Evolutionary conservation across 2,888 invertebrate species (phyloP), one percentile per base, ranked within the genome.

Genomic region (Synanthedon vespiformis): DNA sequence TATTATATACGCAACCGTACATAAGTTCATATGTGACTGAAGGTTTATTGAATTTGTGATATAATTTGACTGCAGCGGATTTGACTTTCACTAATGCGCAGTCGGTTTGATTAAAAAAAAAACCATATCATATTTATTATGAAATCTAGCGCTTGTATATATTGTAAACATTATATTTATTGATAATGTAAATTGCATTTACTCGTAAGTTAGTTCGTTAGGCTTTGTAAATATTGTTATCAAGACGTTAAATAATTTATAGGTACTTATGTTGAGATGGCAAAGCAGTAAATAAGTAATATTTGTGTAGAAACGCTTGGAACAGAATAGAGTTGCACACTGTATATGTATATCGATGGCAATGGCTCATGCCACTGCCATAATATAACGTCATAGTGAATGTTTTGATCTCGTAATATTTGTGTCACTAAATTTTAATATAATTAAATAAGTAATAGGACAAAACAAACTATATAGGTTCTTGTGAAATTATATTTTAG

Each of bases 201-300:
- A 85, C 70, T 70, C 70, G 80, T 87, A 87, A 86, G 86, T 77
- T 86, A 87, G 84, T 72, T 74, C 61, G 61, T 74, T 86, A 86
- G 84, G 86, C 86, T 87, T 86, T 87, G 87, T 87, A 87, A 81
- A 87, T 87, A 87, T 86, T 87, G 87, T 87, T 87, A 86, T 73
- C 81, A 85, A 77, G 34, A 34, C 34, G 86, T 87, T 87, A 86
- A 83, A 87, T 87, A 87, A 87, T 86, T 87, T 87, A 86, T 86
- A 86, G 86, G 81, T 84, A 77, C 67, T 70, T 60, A 65, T 69
- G 77, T 80, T 81, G 74, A 72, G 73, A 73, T 65, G 75, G 70
- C 67, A 74, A 74, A 69, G 71, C 77, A 70, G 60, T 49, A 68
- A 71, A 76, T 80, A 78, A 77, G 70, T 67, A 74, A 65, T 74